Conservation (phyloP, 2,888 invertebrate species). For the Caradrina kadenii region DNA sequence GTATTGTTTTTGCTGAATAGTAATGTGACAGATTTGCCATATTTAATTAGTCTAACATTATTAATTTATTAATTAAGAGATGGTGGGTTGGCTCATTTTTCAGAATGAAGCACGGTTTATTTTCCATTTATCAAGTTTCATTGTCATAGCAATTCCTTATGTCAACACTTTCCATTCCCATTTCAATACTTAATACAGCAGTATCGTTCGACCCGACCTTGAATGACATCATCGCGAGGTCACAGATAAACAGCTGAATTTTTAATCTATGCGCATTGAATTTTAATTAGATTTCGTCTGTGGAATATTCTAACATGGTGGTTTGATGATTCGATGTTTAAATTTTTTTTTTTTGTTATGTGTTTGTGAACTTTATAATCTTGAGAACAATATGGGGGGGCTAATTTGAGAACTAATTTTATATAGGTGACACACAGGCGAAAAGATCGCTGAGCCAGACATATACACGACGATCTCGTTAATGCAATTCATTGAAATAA, state of each 20-base stretch:
- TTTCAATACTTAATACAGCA: slow-evolving; percentile 35
- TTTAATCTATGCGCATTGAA: slow-evolving; percentile 60
- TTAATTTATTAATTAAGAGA: too few species aligned
- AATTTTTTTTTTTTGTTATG: slow-evolving; percentile 1
- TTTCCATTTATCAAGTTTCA: neutral
- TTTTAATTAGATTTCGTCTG: slow-evolving; percentile 53
- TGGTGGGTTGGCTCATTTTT: too few species aligned
- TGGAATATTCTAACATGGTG: slow-evolving; percentile 23
- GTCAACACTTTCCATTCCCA: slow-evolving; percentile 38
- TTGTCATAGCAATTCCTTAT: slow-evolving; percentile 23
- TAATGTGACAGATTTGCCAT: too few species aligned
- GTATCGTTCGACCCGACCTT: slow-evolving; percentile 58
- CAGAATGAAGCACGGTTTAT: too few species aligned
- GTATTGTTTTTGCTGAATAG: too few species aligned
- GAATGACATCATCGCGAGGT: slow-evolving; percentile 68
- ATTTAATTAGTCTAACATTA: too few species aligned
- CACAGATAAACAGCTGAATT: slow-evolving; percentile 55
- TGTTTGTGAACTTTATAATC: too few species aligned
- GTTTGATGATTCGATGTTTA: neutral
- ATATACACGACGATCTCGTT: too few species aligned
- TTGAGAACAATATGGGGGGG: too few species aligned
- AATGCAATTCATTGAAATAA: too few species aligned
- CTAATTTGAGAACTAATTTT: neutral
- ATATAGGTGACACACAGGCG: too few species aligned
- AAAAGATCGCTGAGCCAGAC: too few species aligned